A percentile compares a stretch with the other conserved stretches of the same genome.
These are phyloP conservation scores for Cetonia aurata DNA, from an alignment of 2,888 invertebrate genomes.

Conservation along the genomic window DNA sequence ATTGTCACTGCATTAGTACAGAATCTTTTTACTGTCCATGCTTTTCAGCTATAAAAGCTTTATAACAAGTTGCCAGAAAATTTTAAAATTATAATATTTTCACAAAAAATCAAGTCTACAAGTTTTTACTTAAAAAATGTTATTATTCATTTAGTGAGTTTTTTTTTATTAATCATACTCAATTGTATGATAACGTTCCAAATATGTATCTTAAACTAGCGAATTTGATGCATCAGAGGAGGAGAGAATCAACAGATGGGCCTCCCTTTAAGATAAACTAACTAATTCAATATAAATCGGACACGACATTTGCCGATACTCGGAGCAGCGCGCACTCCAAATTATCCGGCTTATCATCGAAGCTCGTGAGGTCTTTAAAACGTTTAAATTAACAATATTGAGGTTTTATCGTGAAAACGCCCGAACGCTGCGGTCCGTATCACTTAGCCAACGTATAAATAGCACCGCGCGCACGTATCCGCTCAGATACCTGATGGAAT, in stretches of 20 bases:
- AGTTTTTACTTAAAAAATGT: no score
- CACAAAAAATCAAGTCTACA: no score
- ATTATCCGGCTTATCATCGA: neutral
- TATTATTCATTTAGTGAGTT: no score
- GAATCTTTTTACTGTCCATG: no score
- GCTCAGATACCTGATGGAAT: constrained; percentile 49
- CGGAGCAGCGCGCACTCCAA: neutral
- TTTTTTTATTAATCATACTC: no score
- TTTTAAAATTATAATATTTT: no score
- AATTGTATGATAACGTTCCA: no score
- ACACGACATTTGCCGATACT: constrained; percentile 23
- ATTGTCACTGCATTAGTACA: no score
- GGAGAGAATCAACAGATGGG: neutral
- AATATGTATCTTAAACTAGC: no score
- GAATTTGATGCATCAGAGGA: no score
- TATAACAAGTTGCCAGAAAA: no score
- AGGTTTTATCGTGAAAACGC: constrained; percentile 19
- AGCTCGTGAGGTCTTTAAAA: constrained; percentile 11
- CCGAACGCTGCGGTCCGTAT: constrained; percentile 56
- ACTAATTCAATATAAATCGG: constrained; percentile 16
- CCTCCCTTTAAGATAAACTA: constrained; percentile 9
- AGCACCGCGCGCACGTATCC: constrained; percentile 5
- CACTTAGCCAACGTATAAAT: constrained; percentile 64
- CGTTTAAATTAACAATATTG: constrained; percentile 36
- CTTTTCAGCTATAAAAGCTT: no score